Evolutionary conservation across 2,113 vertebrate genomes (phyloP), one percentile per base, ranked within the genome.

Genomic region (Dryoscopus gambensis): DNA sequence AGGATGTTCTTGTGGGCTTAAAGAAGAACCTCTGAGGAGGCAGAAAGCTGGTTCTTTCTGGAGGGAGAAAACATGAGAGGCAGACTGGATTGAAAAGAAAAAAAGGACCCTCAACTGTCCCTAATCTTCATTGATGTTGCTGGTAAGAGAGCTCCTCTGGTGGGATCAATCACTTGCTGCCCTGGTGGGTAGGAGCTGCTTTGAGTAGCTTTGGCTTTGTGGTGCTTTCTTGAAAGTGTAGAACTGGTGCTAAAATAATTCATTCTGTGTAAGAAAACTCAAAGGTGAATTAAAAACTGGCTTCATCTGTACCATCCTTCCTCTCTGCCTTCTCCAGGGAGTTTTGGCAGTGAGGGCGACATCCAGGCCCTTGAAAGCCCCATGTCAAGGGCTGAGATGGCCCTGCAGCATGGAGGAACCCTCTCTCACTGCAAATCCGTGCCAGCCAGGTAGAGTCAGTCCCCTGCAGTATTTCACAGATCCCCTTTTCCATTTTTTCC

Each of bases 1-100:
- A 95, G 69, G 80, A 84, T 95, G 83, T 73, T 97, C 80, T 81
- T 65, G 33, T 75, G 63, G 69, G 86, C 42, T 96, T 65, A 91
- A 70, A 74, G 85, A 81, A 77, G 67, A 73, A 78, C 17, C 22
- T 84, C 76, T 82, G 77, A 84, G 65, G 89, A 82, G 69, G 57
- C 47, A 82, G 79, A 76, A 92, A 94, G 35, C 42, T 40, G 40
- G 23, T 24, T 3, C 5, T 81, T 83, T 74, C 42, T 82, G 46
- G 44, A 56, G 44, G 13, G 25, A 53, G 5, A 6, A 30, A 76
- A 15, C 17, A 39, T 0, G 8, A 27, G 77, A 39, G 12, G 8
- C 5, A 79, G 40, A 25, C 11, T 55, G 53, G 70, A 20, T 8
- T 82, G 64, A 22, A 55, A 84, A 52, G 39, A 27, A 31, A 2